Evolutionary conservation across 2,797 vertebrate species (phyloP).

Genomic region (Gymnodraco acuticeps): DNA sequence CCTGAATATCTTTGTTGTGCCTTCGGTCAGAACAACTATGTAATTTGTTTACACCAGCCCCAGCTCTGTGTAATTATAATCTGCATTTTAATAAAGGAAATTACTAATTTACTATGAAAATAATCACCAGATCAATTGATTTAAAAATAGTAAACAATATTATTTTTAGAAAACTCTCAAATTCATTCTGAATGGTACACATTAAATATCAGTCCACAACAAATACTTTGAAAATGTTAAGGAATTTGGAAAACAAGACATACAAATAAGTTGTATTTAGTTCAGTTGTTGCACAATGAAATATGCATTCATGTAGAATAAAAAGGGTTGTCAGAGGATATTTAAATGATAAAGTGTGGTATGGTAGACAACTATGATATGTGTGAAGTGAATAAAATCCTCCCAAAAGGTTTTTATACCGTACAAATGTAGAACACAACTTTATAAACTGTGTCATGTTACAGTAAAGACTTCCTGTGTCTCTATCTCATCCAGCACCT

Average conservation of each 20-base stretch:
- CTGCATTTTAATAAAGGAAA: background rate
- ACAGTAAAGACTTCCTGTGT: conserved; percentile 4
- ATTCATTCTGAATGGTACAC: background rate
- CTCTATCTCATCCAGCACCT: conserved; percentile 31
- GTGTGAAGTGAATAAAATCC: background rate
- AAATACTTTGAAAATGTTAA: background rate
- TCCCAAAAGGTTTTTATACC: background rate
- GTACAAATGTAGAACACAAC: conserved; percentile 2
- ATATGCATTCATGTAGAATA: background rate
- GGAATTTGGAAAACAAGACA: background rate
- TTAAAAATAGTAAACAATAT: background rate
- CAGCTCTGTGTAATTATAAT: background rate
- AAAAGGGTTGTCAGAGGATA: background rate
- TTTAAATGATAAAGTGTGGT: background rate
- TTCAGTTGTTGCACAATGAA: background rate
- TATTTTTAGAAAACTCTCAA: too few species aligned
- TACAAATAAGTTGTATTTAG: background rate
- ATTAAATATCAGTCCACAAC: background rate
- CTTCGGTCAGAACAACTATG: background rate
- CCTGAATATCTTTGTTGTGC: background rate
- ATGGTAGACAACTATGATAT: background rate
- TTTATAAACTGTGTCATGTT: conserved; percentile 31
- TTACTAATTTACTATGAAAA: background rate
- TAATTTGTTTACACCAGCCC: background rate
- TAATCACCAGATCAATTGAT: background rate